These are phyloP conservation scores for Harpalus rubripes DNA, from an alignment of 2,888 invertebrate species.

Conservation along the genomic window DNA sequence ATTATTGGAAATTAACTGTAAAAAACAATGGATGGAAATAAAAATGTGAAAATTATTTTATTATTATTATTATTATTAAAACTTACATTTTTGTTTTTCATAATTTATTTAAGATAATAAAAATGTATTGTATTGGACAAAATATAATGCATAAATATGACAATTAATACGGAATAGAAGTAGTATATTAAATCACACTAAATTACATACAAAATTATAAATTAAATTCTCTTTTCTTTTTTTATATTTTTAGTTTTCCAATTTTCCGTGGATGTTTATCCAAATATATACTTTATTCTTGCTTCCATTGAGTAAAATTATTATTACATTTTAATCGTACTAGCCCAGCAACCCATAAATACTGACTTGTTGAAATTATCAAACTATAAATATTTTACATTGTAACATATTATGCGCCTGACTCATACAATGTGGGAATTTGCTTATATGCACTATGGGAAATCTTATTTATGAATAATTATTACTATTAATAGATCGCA, in stretches of 20 bases:
- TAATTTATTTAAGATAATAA: no score
- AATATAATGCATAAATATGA: no score
- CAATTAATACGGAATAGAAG: no score
- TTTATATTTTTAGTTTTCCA: not conserved
- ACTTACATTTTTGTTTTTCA: no score
- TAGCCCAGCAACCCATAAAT: constrained; percentile 40
- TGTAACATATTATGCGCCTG: not conserved
- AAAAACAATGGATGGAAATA: no score
- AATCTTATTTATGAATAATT: constrained; percentile 11
- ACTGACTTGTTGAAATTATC: not conserved
- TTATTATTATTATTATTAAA: no score
- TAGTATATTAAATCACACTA: no score
- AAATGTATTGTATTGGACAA: no score
- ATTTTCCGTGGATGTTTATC: not conserved
- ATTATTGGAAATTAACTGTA: no score
- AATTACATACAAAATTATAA: no score
- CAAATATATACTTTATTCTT: not conserved
- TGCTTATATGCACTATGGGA: not conserved
- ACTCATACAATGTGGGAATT: constrained; percentile 8
- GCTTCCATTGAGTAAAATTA: constrained; percentile 33
- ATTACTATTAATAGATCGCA: constrained; percentile 10
- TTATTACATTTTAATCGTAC: constrained; percentile 8
- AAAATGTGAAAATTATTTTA: no score
- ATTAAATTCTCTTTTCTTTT: no score
- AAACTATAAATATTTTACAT: constrained; percentile 5